phyloP scores from a whole-genome alignment of 2,113 vertebrate species.

The Peromyscus leucopus region DNA sequence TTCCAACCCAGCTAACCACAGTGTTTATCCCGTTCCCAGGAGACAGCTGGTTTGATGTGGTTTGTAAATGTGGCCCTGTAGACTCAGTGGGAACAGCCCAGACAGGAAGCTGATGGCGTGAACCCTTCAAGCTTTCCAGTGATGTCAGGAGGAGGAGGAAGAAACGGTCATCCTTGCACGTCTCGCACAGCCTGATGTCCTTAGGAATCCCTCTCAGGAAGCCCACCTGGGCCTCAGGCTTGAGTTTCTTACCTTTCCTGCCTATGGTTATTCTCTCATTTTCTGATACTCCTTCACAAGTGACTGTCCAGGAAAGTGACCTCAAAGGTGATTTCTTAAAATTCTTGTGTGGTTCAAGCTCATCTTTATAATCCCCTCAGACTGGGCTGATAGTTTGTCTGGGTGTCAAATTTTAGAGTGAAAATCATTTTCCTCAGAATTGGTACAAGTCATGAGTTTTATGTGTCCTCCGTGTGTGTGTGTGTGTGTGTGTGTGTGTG shows the following conservation, averaged over 20 bases:
- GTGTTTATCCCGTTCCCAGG: background rate
- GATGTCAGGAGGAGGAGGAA: too few relatives aligned
- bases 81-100: background rate
- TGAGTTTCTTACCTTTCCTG: too few relatives aligned
- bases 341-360: background rate
- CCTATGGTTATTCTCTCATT: too few relatives aligned
- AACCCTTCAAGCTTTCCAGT: background rate
- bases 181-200: background rate
- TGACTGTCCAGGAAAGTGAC: background rate
- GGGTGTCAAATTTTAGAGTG: background rate
- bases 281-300: background rate
- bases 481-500: background rate
- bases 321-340: background rate
- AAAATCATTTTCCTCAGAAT: background rate
- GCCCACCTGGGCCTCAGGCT: accelerated
- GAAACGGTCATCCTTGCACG: background rate
- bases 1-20: background rate
- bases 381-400: background rate
- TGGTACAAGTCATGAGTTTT: background rate
- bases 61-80: background rate
- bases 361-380: background rate
- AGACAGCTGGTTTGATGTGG: background rate
- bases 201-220: background rate
- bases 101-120: background rate
- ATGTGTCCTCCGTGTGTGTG: background rate